Conservation (phyloP, 2,888 invertebrate genomes). For the Dryobotodes eremita region DNA sequence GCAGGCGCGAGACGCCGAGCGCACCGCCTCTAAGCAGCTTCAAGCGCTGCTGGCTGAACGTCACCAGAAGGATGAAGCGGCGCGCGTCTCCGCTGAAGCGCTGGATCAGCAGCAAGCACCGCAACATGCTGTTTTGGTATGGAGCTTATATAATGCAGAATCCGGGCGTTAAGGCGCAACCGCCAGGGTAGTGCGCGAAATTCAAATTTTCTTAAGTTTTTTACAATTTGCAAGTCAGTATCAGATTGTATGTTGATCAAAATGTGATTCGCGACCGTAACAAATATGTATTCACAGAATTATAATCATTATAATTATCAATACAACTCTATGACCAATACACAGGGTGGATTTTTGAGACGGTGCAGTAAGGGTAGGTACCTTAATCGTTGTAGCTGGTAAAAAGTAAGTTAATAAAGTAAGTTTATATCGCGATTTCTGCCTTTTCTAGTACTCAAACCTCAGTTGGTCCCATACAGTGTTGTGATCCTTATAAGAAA, state of each 20-base stretch:
- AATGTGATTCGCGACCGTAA: background rate
- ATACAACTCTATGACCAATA: background rate
- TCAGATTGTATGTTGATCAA: background rate
- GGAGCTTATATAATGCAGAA: constrained; percentile 46
- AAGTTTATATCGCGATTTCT: no score
- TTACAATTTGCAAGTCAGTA: background rate
- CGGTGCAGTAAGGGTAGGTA: no score
- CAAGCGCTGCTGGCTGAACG: constrained; percentile 78
- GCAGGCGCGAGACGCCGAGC: constrained; percentile 80
- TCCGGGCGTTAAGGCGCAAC: background rate
- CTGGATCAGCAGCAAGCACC: constrained; percentile 77
- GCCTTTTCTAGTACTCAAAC: no score
- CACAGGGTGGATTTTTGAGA: no score
- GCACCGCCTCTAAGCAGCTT: constrained; percentile 77
- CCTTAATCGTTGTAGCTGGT: no score
- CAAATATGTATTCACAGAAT: background rate
- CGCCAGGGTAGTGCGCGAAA: background rate
- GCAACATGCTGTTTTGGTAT: constrained; percentile 80
- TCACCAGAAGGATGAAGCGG: constrained; percentile 77
- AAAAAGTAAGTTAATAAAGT: no score
- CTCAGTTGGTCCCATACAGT: no score
- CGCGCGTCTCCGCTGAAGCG: constrained; percentile 76
- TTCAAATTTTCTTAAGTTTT: background rate
- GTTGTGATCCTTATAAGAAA: no score
- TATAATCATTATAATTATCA: background rate